Base-by-base conservation (phyloP, 2,888 invertebrate species). In the Dicranocentrus wangi region DNA sequence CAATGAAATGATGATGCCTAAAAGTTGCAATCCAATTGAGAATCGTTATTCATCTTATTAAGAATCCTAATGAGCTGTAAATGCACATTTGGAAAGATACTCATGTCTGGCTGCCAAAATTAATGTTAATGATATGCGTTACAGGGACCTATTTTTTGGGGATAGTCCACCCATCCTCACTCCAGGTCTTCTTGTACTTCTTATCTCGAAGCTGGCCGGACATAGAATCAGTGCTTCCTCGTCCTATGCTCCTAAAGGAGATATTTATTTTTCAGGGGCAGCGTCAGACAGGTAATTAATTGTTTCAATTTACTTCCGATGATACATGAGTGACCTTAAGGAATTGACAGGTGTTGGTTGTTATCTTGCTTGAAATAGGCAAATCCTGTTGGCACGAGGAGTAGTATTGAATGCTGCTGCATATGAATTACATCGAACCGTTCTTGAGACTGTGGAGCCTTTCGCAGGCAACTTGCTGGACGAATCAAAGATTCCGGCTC, bases 61-160 rank as follows among this genome's bases (percentile, higher is more conserved):
- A n/a, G n/a, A n/a, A n/a, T n/a, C n/a, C n/a, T n/a, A n/a, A n/a
- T n/a, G n/a, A n/a, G n/a, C n/a, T n/a, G n/a, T n/a, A n/a, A n/a
- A n/a, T n/a, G n/a, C n/a, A n/a, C n/a, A n/a, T n/a, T n/a, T n/a
- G n/a, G n/a, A n/a, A n/a, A n/a, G n/a, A n/a, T n/a, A n/a, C n/a
- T n/a, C n/a, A n/a, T n/a, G n/a, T n/a, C n/a, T n/a, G n/a, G n/a
- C n/a, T n/a, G n/a, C n/a, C n/a, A n/a, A n/a, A n/a, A n/a, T n/a
- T n/a, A n/a, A n/a, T n/a, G 63, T n/a, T 10, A 60, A 23, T 55
- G 3, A 8, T 10, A 19, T 58, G 3, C 21, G 23, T 72, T 82
- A n/a, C 73, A 82, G 82, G 21, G 82, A 82, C 32, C 28, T 82
- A 21, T 82, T 82, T 70, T 78, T 82, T n/a, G 73, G 77, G 2